Percentiles rank a stretch among this genome's conserved stretches.
These are phyloP conservation scores for Amphipyra berbera DNA, from an alignment of 2,888 invertebrate genomes.

Conservation along the genomic window DNA sequence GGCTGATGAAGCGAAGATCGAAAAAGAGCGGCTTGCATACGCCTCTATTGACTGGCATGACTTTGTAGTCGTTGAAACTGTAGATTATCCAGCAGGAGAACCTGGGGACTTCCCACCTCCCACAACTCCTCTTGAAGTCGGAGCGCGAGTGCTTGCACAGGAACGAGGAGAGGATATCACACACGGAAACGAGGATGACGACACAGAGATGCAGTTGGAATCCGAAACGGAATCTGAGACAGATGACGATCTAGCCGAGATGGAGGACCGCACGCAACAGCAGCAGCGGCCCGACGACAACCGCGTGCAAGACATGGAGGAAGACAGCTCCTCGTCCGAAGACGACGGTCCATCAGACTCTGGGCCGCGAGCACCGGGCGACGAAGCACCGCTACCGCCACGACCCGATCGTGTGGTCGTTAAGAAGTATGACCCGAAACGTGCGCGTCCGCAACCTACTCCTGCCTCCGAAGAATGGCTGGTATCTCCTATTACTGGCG, in stretches of 20 bases:
- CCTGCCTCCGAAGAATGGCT: slow-evolving; percentile 95
- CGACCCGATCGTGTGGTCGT: slow-evolving; percentile 98
- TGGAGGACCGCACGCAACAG: slow-evolving; percentile 91
- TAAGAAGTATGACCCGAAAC: slow-evolving; percentile 98
- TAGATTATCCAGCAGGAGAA: slow-evolving; percentile 99
- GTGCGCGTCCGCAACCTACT: slow-evolving; percentile 89
- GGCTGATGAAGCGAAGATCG: slow-evolving; percentile 98
- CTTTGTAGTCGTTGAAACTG: slow-evolving; percentile 99
- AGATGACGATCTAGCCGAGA: slow-evolving; percentile 90
- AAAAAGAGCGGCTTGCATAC: slow-evolving; percentile 98
- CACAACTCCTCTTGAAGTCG: slow-evolving; percentile 99
- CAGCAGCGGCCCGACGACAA: slow-evolving; percentile 82
- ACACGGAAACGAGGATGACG: slow-evolving; percentile 90
- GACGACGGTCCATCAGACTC: slow-evolving; percentile 74
- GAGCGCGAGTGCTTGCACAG: slow-evolving; percentile 96
- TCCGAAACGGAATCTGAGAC: slow-evolving; percentile 92
- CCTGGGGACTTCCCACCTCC: slow-evolving; percentile 99
- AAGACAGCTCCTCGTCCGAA: slow-evolving; percentile 92
- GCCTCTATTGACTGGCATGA: slow-evolving; percentile 99
- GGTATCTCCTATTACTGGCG: slow-evolving; percentile 99
- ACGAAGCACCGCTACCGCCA: slow-evolving; percentile 94
- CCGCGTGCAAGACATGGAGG: slow-evolving; percentile 97
- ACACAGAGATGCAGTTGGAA: slow-evolving; percentile 97
- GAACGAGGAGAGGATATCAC: slow-evolving; percentile 93
- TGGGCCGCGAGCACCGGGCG: slow-evolving; percentile 75